Evolutionary conservation across 2,888 invertebrate genomes (phyloP).

Genomic region (Protonemura montana): DNA sequence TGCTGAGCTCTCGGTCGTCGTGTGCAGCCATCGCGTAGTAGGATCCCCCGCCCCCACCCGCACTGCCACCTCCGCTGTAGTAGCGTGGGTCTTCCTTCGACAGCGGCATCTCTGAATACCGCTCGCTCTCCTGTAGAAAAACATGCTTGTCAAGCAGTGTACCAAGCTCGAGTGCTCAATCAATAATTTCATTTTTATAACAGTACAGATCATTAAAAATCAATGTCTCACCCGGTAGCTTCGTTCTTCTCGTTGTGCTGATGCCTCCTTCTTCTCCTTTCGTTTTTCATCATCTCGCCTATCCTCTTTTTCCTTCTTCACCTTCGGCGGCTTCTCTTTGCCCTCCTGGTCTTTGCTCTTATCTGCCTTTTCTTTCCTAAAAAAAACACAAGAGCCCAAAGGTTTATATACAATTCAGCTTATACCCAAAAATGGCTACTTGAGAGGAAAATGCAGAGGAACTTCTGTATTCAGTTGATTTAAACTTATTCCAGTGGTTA

Average conservation of each 20-base stretch:
- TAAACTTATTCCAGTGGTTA: too few relatives aligned
- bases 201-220: too few relatives aligned
- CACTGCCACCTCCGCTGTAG: constrained; percentile 56
- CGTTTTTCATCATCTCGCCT: constrained; percentile 64
- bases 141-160: background rate
- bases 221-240: constrained; percentile 44
- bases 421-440: too few relatives aligned
- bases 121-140: constrained; percentile 60
- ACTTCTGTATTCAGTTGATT: too few relatives aligned
- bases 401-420: too few relatives aligned
- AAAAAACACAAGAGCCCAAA: too few relatives aligned
- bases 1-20: constrained; percentile 65
- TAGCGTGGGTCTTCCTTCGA: constrained; percentile 53
- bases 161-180: background rate
- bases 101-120: constrained; percentile 58
- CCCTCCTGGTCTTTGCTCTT: constrained; percentile 56
- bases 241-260: constrained; percentile 56
- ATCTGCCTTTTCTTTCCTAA: constrained; percentile 54
- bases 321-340: constrained; percentile 52
- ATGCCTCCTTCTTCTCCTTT: constrained; percentile 66
- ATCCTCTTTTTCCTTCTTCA: constrained; percentile 64
- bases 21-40: constrained; percentile 52
- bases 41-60: constrained; percentile 51
- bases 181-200: too few relatives aligned
- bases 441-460: too few relatives aligned